A percentile compares a stretch with the other conserved stretches of the same genome.
Conservation (phyloP, 2,888 invertebrate genomes). For the Parnassius mnemosyne region DNA sequence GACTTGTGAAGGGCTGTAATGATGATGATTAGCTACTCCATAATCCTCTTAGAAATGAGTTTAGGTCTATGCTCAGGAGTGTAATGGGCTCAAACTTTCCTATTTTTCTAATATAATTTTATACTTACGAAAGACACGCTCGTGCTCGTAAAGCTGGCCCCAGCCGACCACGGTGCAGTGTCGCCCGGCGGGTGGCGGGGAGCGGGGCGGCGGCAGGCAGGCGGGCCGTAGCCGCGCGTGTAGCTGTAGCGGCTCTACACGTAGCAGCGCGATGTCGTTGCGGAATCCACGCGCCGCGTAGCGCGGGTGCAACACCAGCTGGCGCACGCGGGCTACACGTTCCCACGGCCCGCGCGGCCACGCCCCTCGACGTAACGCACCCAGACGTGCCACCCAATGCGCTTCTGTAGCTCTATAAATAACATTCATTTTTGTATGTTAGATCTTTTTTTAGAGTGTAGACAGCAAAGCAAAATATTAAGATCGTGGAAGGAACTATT, state of each 20-base stretch:
- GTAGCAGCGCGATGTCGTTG: conserved; percentile 87
- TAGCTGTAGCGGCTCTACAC: conserved; percentile 81
- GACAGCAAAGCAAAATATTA: too few species aligned
- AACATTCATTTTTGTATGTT: too few species aligned
- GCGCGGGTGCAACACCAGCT: conserved; percentile 85
- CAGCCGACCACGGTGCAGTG: conserved; percentile 90
- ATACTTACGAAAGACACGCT: conserved; percentile 88
- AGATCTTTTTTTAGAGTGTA: too few species aligned
- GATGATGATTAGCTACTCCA: too few species aligned
- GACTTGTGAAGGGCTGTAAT: too few species aligned
- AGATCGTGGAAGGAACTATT: too few species aligned
- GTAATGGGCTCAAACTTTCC: too few species aligned
- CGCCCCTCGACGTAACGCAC: conserved; percentile 86
- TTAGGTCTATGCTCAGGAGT: too few species aligned
- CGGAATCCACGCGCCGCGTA: conserved; percentile 88
- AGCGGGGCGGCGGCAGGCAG: conserved; percentile 79
- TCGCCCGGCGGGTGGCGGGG: conserved; percentile 82
- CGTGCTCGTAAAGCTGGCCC: conserved; percentile 90
- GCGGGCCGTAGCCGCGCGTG: conserved; percentile 71
- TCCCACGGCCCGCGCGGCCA: conserved; percentile 89
- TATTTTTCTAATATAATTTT: too few species aligned
- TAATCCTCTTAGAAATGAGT: too few species aligned
- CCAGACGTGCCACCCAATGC: conserved; percentile 90
- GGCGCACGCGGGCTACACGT: conserved; percentile 83
- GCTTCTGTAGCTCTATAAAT: conserved; percentile 83